Conservation (phyloP, 1,140 invertebrate genomes). For the Ceratoteleas bidentatus region DNA sequence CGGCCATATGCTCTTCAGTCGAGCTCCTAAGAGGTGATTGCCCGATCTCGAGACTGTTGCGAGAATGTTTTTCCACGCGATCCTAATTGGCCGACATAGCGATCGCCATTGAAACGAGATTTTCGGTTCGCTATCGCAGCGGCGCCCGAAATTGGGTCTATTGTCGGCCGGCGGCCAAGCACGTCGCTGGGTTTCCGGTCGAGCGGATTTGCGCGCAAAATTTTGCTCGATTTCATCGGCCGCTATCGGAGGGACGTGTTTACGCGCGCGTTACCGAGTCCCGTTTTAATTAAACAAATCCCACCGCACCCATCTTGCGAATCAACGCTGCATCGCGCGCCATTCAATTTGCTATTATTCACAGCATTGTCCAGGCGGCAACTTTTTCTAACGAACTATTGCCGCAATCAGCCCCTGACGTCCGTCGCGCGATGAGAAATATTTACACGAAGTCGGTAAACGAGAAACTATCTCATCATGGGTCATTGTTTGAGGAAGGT, state of each 20-base stretch:
- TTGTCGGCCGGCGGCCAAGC: neutral
- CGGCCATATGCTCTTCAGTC: constrained; percentile 24
- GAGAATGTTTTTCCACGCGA: constrained; percentile 12
- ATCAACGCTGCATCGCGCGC: constrained; percentile 33
- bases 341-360: too few relatives aligned
- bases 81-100: constrained; percentile 31
- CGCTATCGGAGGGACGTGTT: constrained; percentile 47
- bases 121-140: too few relatives aligned
- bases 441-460: too few relatives aligned
- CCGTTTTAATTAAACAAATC: constrained; percentile 61
- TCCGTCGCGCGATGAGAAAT: too few relatives aligned
- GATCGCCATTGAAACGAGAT: constrained; percentile 6
- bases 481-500: too few relatives aligned
- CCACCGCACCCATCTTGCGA: constrained; percentile 56
- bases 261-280: constrained; percentile 53
- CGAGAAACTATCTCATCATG: too few relatives aligned
- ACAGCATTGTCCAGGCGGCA: too few relatives aligned
- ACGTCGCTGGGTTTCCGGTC: constrained; percentile 14
- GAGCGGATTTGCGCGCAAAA: constrained; percentile 36
- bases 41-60: constrained; percentile 27
- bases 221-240: constrained; percentile 44
- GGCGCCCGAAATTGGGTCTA: too few relatives aligned
- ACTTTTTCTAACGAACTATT: too few relatives aligned
- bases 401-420: too few relatives aligned
- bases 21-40: constrained; percentile 38